Percentiles rank a stretch among this genome's conserved stretches.
Evolutionary conservation across 1,140 invertebrate genomes (phyloP).

Genomic region (Ceratina australensis): DNA sequence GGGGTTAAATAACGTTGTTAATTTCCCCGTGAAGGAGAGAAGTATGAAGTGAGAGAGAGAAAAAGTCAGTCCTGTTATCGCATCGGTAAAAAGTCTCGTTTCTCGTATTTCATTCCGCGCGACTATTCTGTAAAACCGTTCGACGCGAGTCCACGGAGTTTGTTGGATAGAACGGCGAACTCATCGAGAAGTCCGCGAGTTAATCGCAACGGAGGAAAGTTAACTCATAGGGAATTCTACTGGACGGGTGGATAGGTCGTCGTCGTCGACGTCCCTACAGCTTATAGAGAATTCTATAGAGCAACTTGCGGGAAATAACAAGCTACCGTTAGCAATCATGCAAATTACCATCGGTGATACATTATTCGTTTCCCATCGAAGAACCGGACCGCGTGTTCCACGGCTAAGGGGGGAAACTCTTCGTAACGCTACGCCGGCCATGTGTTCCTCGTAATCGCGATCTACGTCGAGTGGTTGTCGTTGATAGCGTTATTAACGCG

Average conservation of each 20-base stretch:
- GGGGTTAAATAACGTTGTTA: background rate
- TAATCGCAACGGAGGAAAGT: constrained; percentile 1
- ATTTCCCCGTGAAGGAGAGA: background rate
- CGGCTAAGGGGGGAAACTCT: background rate
- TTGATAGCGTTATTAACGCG: constrained; percentile 66
- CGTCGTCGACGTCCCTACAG: too few species aligned
- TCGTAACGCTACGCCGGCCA: background rate
- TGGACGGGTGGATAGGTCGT: too few species aligned
- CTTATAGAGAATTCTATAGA: constrained; percentile 9
- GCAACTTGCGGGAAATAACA: constrained; percentile 16
- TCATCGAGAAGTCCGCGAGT: constrained; percentile 11
- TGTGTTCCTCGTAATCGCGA: constrained; percentile 41
- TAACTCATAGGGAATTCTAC: constrained; percentile 24
- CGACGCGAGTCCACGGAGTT: background rate
- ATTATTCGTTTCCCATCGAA: constrained; percentile 27
- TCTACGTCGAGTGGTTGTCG: constrained; percentile 36
- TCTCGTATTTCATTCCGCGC: background rate
- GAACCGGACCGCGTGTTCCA: background rate
- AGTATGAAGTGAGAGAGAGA: background rate
- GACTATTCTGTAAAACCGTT: background rate
- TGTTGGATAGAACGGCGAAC: background rate
- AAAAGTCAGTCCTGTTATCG: too few species aligned
- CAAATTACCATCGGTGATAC: constrained; percentile 4
- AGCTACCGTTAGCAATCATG: constrained; percentile 11
- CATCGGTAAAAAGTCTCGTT: too few species aligned